Evolutionary conservation across 2,113 vertebrate genomes (phyloP).

Genomic region (Lasiurus cinereus): DNA sequence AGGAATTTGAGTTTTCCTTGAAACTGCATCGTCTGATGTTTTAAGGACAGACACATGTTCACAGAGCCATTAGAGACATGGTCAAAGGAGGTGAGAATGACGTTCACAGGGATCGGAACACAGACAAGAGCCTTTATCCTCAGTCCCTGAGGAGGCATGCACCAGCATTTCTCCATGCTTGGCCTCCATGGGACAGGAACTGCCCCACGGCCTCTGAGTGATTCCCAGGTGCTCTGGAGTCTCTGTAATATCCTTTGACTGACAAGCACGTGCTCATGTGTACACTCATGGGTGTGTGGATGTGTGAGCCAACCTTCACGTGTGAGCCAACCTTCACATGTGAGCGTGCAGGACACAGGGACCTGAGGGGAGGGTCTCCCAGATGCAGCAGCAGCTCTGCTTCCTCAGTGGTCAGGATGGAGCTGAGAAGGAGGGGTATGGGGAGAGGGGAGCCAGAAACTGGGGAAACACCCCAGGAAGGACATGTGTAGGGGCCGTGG

Average conservation of each 20-base stretch:
- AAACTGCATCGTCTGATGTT: conserved; percentile 96
- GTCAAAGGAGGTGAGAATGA: fast-evolving
- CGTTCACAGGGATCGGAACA: neutral
- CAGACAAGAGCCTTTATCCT: neutral
- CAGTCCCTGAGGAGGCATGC: neutral
- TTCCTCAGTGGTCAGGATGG: neutral
- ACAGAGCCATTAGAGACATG: neutral
- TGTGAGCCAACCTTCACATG: fast-evolving
- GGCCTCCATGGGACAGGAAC: neutral
- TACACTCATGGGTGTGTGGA: fast-evolving
- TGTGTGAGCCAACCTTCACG: fast-evolving
- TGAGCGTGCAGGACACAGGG: neutral
- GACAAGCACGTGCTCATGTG: fast-evolving
- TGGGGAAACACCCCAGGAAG: neutral
- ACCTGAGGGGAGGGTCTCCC: neutral
- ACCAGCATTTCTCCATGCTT: fast-evolving
- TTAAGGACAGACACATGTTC: neutral
- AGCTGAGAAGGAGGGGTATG: neutral
- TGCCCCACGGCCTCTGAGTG: fast-evolving
- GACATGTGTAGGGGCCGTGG: neutral
- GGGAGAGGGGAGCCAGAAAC: neutral
- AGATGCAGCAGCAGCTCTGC: neutral
- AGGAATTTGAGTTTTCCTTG: conserved; percentile 97
- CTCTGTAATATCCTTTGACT: neutral
- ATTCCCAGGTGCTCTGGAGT: fast-evolving